These are phyloP conservation scores for Erethizon dorsatum DNA, from an alignment of 2,797 vertebrate species.

Conservation along the genomic window DNA sequence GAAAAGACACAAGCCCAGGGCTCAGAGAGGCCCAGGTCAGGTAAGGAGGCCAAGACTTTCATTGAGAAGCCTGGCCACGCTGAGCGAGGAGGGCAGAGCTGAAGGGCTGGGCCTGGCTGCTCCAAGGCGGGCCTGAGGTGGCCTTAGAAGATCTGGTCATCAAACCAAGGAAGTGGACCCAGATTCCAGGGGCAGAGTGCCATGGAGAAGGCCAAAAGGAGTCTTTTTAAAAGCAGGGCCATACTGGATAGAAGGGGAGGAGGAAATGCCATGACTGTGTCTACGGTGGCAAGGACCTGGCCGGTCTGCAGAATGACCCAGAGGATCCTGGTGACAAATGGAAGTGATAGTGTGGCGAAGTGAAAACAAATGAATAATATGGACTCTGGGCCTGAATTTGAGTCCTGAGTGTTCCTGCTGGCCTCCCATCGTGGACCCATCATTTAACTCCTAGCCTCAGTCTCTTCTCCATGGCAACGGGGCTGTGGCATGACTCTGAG, in stretches of 20 bases:
- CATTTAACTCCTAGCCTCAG: background rate
- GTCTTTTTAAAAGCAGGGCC: background rate
- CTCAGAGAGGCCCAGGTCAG: background rate
- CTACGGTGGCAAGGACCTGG: background rate
- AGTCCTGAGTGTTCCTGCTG: background rate
- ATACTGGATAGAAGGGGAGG: background rate
- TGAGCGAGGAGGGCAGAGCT: too few relatives aligned
- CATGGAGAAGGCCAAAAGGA: background rate
- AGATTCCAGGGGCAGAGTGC: too few relatives aligned
- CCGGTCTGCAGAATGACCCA: background rate
- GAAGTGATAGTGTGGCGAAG: background rate
- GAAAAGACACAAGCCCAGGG: background rate
- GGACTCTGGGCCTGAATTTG: background rate
- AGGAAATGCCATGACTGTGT: fast-evolving
- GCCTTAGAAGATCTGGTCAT: fast-evolving
- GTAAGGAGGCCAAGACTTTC: background rate
- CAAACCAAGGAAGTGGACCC: background rate
- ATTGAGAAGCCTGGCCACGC: background rate
- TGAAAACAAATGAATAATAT: background rate
- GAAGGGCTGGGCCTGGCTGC: too few relatives aligned
- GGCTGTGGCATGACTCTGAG: fast-evolving
- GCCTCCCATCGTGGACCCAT: background rate
- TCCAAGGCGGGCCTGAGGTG: fast-evolving
- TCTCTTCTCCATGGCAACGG: background rate
- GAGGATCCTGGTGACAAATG: background rate